Evolutionary conservation across 92 coral and sea anemone species (phyloP).

Genomic region (Bergia puertoricense): DNA sequence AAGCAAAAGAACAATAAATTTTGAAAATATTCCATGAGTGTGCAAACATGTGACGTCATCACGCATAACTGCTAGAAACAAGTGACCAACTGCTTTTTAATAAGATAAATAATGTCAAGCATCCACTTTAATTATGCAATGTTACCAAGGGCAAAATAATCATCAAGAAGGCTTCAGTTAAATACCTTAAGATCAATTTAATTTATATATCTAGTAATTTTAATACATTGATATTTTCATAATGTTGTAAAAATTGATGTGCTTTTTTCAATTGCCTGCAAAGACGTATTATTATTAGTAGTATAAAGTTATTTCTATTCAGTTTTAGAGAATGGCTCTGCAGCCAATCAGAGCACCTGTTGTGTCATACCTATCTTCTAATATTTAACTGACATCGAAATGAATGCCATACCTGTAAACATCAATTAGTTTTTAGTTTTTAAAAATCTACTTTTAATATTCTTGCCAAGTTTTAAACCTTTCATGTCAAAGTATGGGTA

Average conservation of each 20-base stretch:
- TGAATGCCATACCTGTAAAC: conserved; percentile 19
- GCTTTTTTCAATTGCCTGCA: conserved; percentile 1
- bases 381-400: conserved; percentile 1
- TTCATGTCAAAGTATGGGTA: conserved; percentile 12
- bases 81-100: no score
- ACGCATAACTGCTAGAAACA: not conserved
- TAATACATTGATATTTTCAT: not conserved
- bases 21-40: not conserved
- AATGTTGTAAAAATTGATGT: not conserved
- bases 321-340: conserved; percentile 16
- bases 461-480: conserved; percentile 11
- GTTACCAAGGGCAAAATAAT: no score
- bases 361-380: conserved; percentile 5
- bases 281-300: conserved; percentile 4
- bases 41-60: not conserved
- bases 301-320: not conserved
- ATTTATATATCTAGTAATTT: not conserved
- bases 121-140: no score
- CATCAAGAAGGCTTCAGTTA: no score
- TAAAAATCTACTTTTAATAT: conserved; percentile 20
- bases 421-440: not conserved
- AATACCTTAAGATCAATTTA: no score
- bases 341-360: conserved; percentile 7
- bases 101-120: no score
- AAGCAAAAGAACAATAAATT: not conserved